These are phyloP conservation scores for Loriculus beryllinus DNA, from an alignment of 2,797 vertebrate species.

Conservation along the genomic window DNA sequence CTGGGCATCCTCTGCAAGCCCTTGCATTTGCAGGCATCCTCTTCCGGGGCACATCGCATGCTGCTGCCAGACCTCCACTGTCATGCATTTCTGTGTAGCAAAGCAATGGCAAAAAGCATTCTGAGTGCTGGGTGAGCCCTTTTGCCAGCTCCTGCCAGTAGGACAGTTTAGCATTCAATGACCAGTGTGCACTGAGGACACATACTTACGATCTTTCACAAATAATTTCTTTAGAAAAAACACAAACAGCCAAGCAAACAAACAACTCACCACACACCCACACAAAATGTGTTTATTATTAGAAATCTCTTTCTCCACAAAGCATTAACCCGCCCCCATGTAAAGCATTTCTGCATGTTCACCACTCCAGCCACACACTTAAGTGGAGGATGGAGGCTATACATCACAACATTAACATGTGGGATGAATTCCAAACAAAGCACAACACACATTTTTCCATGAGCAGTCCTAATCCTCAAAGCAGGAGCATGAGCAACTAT, in stretches of 20 bases:
- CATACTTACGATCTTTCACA: not conserved
- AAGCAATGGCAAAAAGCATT: not conserved
- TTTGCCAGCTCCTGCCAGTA: not conserved
- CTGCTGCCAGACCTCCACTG: fast-evolving
- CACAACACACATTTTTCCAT: conserved; percentile 33
- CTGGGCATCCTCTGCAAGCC: not conserved
- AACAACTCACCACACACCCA: conserved; percentile 45
- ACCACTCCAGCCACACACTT: conserved; percentile 20
- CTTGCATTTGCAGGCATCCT: not conserved
- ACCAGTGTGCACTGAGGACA: not conserved
- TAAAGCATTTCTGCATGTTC: conserved; percentile 40
- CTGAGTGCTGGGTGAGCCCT: not conserved
- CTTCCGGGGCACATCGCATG: not conserved
- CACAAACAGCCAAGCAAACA: conserved; percentile 26
- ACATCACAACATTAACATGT: not conserved
- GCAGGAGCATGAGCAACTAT: not conserved
- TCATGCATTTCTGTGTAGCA: not conserved
- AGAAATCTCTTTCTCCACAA: conserved; percentile 23
- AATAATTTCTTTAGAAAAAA: conserved; percentile 4
- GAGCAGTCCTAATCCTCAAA: conserved; percentile 2
- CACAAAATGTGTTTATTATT: conserved; percentile 61
- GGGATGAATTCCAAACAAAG: conserved; percentile 35
- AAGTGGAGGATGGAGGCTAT: conserved; percentile 5
- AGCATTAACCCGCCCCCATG: not conserved
- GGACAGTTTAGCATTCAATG: not conserved